Percentiles rank a stretch among this genome's conserved stretches.
These are phyloP conservation scores for Neoascia interrupta DNA, from an alignment of 2,888 invertebrate genomes.

Conservation along the genomic window DNA sequence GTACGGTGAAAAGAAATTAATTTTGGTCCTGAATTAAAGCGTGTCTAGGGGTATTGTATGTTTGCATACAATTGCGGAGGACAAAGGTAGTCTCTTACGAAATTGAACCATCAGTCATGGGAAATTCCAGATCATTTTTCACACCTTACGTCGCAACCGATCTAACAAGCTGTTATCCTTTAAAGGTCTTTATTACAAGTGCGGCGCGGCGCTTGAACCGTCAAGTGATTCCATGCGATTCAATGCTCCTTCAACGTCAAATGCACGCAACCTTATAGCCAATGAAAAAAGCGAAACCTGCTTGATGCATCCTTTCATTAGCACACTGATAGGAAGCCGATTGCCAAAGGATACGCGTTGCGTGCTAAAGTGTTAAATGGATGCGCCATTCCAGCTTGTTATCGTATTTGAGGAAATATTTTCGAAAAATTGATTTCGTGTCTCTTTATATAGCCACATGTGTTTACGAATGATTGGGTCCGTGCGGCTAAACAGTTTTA, in stretches of 20 bases:
- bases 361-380: slow-evolving; percentile 60
- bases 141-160: neutral
- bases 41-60: slow-evolving; percentile 54
- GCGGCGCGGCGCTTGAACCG: slow-evolving; percentile 40
- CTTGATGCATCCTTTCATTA: slow-evolving; percentile 21
- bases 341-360: slow-evolving; percentile 53
- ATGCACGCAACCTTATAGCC: slow-evolving; percentile 49
- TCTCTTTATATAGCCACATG: slow-evolving; percentile 42
- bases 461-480: slow-evolving; percentile 28
- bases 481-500: slow-evolving; percentile 26
- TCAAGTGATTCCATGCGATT: slow-evolving; percentile 23
- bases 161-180: slow-evolving; percentile 33
- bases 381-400: slow-evolving; percentile 13
- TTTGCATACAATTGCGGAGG: slow-evolving; percentile 29
- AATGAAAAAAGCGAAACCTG: slow-evolving; percentile 28
- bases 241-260: neutral
- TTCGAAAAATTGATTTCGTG: slow-evolving; percentile 28
- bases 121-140: slow-evolving; percentile 16
- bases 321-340: slow-evolving; percentile 35
- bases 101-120: slow-evolving; percentile 28
- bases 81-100: neutral
- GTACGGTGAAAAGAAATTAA: neutral
- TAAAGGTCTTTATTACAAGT: slow-evolving; percentile 10
- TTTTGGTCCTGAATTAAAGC: slow-evolving; percentile 7
- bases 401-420: slow-evolving; percentile 23